These are phyloP conservation scores for Liolophura sinensis DNA, from an alignment of 1,140 invertebrate species.

Conservation along the genomic window DNA sequence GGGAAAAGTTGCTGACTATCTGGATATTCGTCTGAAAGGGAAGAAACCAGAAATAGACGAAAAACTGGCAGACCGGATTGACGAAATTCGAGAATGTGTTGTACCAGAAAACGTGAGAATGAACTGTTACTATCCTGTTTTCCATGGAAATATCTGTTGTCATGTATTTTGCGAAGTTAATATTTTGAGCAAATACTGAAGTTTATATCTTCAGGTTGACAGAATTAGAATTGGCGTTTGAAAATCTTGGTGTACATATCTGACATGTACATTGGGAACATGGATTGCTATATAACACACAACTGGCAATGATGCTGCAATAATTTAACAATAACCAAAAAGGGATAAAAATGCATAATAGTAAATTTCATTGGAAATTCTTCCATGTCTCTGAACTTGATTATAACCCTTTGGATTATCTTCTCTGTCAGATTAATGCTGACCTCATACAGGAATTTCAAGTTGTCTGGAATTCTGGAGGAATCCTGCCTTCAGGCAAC, in stretches of 20 bases:
- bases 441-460: slow-evolving; percentile 66
- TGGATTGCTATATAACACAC: too few relatives aligned
- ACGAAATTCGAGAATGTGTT: slow-evolving; percentile 2
- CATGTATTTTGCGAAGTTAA: background rate
- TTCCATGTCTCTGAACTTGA: too few relatives aligned
- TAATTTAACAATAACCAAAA: too few relatives aligned
- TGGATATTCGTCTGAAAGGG: slow-evolving; percentile 7
- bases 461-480: slow-evolving; percentile 64
- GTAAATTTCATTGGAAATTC: too few relatives aligned
- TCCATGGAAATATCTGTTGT: background rate
- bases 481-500: slow-evolving; percentile 57
- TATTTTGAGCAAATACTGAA: background rate
- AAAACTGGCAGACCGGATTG: background rate
- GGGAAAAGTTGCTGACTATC: slow-evolving; percentile 20
- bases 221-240: too few relatives aligned
- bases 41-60: slow-evolving; percentile 3
- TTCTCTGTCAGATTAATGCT: too few relatives aligned
- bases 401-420: too few relatives aligned
- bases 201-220: background rate
- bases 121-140: background rate
- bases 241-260: too few relatives aligned
- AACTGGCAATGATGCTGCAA: too few relatives aligned
- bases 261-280: too few relatives aligned
- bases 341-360: too few relatives aligned
- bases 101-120: background rate